phyloP scores from a whole-genome alignment of 2,113 vertebrate genomes.

The Tragelaphus buxtoni region DNA sequence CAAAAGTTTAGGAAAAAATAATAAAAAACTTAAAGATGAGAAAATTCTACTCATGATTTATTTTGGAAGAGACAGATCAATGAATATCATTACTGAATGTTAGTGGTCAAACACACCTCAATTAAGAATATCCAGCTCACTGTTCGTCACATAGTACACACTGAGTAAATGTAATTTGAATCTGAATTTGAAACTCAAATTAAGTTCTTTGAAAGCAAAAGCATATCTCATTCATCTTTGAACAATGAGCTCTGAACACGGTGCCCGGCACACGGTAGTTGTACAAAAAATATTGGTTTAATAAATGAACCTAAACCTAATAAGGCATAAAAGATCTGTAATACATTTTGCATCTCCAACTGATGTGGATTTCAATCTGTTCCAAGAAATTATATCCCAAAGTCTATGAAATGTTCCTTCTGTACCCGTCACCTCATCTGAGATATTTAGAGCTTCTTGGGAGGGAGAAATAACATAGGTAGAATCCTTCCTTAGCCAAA shows the following conservation, averaged over 20 bases:
- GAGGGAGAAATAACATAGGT: not conserved
- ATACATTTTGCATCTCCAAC: not conserved
- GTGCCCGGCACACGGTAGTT: not conserved
- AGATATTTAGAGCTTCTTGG: not conserved
- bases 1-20: not conserved
- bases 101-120: not conserved
- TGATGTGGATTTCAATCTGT: not conserved
- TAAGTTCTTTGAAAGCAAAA: not conserved
- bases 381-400: not conserved
- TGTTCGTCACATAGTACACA: not conserved
- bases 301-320: not conserved
- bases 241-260: not conserved
- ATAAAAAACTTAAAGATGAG: not conserved
- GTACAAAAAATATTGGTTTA: not conserved
- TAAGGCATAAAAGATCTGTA: not conserved
- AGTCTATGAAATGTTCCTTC: not conserved
- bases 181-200: conserved; percentile 7
- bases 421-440: not conserved
- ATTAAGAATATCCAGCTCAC: not conserved
- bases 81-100: not conserved
- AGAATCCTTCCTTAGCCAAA: not conserved
- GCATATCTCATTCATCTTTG: not conserved
- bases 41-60: not conserved
- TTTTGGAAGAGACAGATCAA: not conserved
- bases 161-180: not conserved